Base-by-base conservation (phyloP, 92 coral and sea anemone species). In the Siderastrea radians region DNA sequence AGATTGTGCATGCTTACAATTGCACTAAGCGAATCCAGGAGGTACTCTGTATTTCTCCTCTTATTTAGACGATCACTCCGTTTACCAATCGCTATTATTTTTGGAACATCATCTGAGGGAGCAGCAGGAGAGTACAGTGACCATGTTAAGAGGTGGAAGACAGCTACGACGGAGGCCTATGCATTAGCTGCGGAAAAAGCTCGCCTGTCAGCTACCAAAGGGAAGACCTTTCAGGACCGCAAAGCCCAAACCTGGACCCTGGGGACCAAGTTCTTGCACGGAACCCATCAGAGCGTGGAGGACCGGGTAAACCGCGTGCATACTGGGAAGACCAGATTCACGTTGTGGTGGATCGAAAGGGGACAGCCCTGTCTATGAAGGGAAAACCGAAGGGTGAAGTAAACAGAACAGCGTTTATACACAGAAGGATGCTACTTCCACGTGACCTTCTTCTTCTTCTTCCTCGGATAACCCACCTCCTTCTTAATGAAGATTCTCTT, bases 1-100 rank as follows among this genome's bases (percentile, higher is more conserved):
- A 90, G 7, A 67, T 92, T 57, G 64, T 60, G 11, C 15, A 92
- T 71, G 87, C 92, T 14, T 92, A 92, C 80, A 88, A 88, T 75
- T 88, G 90, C 72, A 92, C 89, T 7, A 86, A 89, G 87, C 43
- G 44, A 88, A 7, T 14, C 68, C 14, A 63, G 38, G 14, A 38
- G 68, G 68, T 63, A 14, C 16, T 15, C 68, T 15, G 45, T 38
- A 26, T 63, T 63, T 38, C 5, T 63, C 38, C 16, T 63, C 14
- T 14, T 63, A 38, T 63, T 63, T 63, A 7, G 68, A 63, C 14
- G 68, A 63, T 26, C 14, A 38, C 68, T 38, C 38, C 44, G 19
- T 38, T 38, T 63, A 14, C 68, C 68, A 63, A 63, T 63, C 16
- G 68, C 14, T 63, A 0, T 63, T 38, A 38, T 38, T 12, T 81